A percentile compares a stretch with the other conserved stretches of the same genome.
phyloP scores from a whole-genome alignment of 2,888 invertebrate genomes.

The Aphrophora alni region DNA sequence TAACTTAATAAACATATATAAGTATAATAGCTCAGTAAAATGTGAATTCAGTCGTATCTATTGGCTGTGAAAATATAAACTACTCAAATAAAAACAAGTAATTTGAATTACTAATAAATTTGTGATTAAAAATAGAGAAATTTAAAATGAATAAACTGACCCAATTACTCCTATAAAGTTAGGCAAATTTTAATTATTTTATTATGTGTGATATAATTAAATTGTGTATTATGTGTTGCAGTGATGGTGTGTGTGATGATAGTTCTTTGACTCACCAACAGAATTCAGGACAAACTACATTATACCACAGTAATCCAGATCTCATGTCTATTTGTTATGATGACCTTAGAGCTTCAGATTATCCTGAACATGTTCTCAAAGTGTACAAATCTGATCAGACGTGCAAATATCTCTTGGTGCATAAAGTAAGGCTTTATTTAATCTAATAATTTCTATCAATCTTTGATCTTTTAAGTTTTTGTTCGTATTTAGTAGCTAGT shows the following conservation, averaged over 20 bases:
- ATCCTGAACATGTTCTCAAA: conserved; percentile 97
- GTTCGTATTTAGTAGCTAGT: not conserved
- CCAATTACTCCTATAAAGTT: too few species aligned
- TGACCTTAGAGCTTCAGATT: conserved; percentile 79
- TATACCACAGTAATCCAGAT: conserved; percentile 82
- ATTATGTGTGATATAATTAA: too few species aligned
- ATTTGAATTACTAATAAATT: too few species aligned
- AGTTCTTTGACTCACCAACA: conserved; percentile 54
- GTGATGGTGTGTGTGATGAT: conserved; percentile 71
- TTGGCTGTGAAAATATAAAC: too few species aligned
- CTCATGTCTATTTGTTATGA: conserved; percentile 77
- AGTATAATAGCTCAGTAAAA: too few species aligned
- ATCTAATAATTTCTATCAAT: too few species aligned
- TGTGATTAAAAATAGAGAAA: too few species aligned
- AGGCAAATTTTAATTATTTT: too few species aligned
- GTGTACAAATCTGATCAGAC: conserved; percentile 96
- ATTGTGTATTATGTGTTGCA: conserved; percentile 52
- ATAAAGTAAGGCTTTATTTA: conserved; percentile 82
- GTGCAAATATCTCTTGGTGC: conserved; percentile 95
- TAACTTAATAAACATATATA: too few species aligned
- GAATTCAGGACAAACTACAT: conserved; percentile 45
- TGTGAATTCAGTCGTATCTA: too few species aligned
- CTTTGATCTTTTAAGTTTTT: not conserved
- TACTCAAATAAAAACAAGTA: too few species aligned
- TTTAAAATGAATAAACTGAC: too few species aligned